Evolutionary conservation across 1,140 invertebrate genomes (phyloP), one percentile per base, ranked within the genome.

Genomic region (Camponotus floridanus): DNA sequence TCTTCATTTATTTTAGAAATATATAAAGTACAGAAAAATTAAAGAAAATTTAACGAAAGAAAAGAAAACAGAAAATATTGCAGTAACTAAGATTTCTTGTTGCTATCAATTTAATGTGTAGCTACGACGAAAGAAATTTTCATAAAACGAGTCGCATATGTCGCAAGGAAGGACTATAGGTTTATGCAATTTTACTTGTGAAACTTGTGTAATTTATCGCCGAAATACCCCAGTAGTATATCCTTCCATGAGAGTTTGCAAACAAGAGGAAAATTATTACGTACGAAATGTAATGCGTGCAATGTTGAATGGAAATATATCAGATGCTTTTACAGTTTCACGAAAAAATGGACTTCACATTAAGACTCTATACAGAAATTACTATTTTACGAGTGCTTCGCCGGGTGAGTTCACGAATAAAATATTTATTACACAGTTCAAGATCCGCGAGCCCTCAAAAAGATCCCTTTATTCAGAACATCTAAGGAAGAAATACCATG

Each of bases 341-440:
- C 7, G 59, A 84, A 64, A 76, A 21, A 42, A 83, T 83, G 55
- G 26, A 48, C 39, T 39, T 26, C 11, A 13, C 31, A 59, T 26
- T 51, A 62, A 83, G 55, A n/a, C 31, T 31, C 42, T 45, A 45
- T 9, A 31, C 26, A 59, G 59, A 76, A 85, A 85, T 78, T 64
- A 76, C 73, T 76, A 48, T 64, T 85, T 85, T 85, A 85, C 81
- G 73, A 85, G 81, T 64, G 45, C 42, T 51, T 55, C 42, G 71
- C 51, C 42, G 61, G n/a, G 6, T 26, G 61, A 84, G 61, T 62
- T 42, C 18, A 31, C 73, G 81, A 78, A 85, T 78, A 78, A 85
- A 83, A 76, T 26, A 59, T 85, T 85, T 85, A 64, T 76, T 85
- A 65, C 33, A 33, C 59, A 39, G 7, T 33, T 13, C 21, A 26